Evolutionary conservation across 2,113 vertebrate genomes (phyloP).

Genomic region (Oreocharis arfaki): DNA sequence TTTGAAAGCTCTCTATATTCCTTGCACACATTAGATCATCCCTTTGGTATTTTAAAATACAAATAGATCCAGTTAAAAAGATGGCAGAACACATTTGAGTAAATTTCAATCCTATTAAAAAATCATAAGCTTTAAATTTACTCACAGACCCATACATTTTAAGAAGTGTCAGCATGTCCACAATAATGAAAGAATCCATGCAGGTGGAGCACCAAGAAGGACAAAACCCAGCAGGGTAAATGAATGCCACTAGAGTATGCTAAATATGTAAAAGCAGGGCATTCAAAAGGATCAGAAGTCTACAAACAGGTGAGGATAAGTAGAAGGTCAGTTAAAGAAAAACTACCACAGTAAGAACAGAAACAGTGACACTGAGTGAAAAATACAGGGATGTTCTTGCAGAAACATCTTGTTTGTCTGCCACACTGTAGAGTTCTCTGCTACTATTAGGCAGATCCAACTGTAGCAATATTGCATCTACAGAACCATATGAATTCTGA

Average conservation of each 20-base stretch:
- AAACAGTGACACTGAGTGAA: background rate
- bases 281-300: background rate
- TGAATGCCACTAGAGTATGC: background rate
- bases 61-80: slow-evolving; percentile 7
- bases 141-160: background rate
- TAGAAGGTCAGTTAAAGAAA: background rate
- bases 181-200: background rate
- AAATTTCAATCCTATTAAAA: slow-evolving; percentile 38
- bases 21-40: background rate
- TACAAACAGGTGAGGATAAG: background rate
- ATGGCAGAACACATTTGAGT: background rate
- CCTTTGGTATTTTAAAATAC: slow-evolving; percentile 32
- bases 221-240: background rate
- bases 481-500: background rate
- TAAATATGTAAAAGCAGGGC: background rate
- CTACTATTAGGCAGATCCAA: background rate
- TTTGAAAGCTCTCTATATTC: background rate
- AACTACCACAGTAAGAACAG: background rate
- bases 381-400: background rate
- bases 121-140: slow-evolving; percentile 36
- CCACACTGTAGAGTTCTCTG: background rate
- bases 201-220: background rate
- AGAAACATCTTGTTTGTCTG: no score
- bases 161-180: background rate
- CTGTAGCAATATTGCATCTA: background rate